phyloP scores from a whole-genome alignment of 2,797 vertebrate genomes.

The Manis pentadactyla region DNA sequence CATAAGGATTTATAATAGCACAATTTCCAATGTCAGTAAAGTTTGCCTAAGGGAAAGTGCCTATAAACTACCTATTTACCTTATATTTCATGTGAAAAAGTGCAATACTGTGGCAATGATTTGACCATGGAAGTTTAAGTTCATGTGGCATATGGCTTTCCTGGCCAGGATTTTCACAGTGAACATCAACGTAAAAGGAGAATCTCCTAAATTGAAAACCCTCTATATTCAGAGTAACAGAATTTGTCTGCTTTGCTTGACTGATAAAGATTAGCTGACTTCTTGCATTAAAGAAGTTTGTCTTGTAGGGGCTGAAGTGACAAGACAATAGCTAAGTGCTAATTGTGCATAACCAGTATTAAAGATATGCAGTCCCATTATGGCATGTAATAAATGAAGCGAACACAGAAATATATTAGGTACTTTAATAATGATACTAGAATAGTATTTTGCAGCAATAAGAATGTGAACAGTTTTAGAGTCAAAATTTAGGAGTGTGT shows the following conservation, averaged over 20 bases:
- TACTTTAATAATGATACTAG: conserved; percentile 86
- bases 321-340: conserved; percentile 94
- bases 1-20: background rate
- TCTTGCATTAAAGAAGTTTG: conserved; percentile 92
- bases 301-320: conserved; percentile 91
- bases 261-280: conserved; percentile 95
- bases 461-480: conserved; percentile 83
- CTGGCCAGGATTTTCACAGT: background rate
- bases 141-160: background rate
- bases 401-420: conserved; percentile 87
- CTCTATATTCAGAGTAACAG: conserved; percentile 87
- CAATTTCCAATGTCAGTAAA: background rate
- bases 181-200: conserved; percentile 74
- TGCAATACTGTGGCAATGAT: background rate
- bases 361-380: conserved; percentile 87
- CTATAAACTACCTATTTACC: background rate
- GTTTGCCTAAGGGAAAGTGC: background rate
- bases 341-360: conserved; percentile 94
- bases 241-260: conserved; percentile 87
- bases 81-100: background rate
- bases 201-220: conserved; percentile 87
- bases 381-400: conserved; percentile 88
- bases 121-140: background rate
- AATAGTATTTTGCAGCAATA: conserved; percentile 79
- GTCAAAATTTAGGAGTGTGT: conserved; percentile 81